A percentile compares a stretch with the other conserved stretches of the same genome.
These are phyloP conservation scores for Osmoderma eremita DNA, from an alignment of 2,888 invertebrate species.

Conservation along the genomic window DNA sequence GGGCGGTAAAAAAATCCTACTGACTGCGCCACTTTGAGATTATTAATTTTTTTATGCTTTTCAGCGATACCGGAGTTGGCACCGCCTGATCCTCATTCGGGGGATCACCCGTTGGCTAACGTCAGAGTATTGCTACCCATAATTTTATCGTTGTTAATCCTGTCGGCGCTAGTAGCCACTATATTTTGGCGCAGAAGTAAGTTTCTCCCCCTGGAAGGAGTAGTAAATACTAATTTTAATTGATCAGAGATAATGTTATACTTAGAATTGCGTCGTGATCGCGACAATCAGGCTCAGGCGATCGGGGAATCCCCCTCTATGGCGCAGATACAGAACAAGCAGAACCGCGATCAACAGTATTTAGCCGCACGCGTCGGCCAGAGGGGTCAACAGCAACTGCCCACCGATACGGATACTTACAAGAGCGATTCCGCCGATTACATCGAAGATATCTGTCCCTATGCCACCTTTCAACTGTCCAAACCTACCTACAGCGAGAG, in stretches of 20 bases:
- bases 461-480: slow-evolving; percentile 90
- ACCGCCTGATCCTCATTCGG: slow-evolving; percentile 75
- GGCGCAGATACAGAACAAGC: slow-evolving; percentile 82
- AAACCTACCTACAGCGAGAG: slow-evolving; percentile 86
- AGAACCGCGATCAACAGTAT: slow-evolving; percentile 82
- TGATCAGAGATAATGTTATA: slow-evolving; percentile 2
- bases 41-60: slow-evolving; percentile 24
- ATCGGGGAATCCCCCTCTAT: slow-evolving; percentile 82
- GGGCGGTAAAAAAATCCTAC: slow-evolving; percentile 69
- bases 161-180: slow-evolving; percentile 74
- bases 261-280: slow-evolving; percentile 65
- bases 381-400: slow-evolving; percentile 61
- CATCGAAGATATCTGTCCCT: slow-evolving; percentile 92
- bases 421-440: slow-evolving; percentile 75
- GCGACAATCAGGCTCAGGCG: slow-evolving; percentile 64
- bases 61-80: slow-evolving; percentile 72
- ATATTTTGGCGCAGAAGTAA: slow-evolving; percentile 78
- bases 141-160: slow-evolving; percentile 73
- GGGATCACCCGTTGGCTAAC: slow-evolving; percentile 73
- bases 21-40: background rate
- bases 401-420: slow-evolving; percentile 66
- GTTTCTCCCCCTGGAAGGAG: too few relatives aligned
- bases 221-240: background rate
- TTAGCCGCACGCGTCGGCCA: slow-evolving; percentile 69
- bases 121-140: slow-evolving; percentile 72